These are phyloP conservation scores for Semotilus atromaculatus DNA, from an alignment of 2,797 vertebrate genomes.

Conservation along the genomic window DNA sequence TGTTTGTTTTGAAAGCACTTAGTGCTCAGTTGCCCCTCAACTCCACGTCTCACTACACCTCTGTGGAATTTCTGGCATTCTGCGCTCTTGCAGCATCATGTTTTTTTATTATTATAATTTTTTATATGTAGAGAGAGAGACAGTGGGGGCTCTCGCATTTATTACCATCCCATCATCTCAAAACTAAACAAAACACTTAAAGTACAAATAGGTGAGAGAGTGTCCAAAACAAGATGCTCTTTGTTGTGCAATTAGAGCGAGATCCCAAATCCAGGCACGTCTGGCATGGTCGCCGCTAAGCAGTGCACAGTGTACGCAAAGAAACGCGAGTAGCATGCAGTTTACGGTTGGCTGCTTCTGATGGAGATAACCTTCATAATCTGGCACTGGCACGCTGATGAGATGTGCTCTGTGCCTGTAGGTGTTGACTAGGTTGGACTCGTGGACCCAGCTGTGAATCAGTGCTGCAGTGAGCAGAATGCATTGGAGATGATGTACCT, in stretches of 20 bases:
- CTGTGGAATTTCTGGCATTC: slow-evolving; percentile 54
- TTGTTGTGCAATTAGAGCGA: slow-evolving; percentile 65
- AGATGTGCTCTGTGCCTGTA: slow-evolving; percentile 25
- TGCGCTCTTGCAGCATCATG: slow-evolving; percentile 70
- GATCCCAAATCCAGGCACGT: slow-evolving; percentile 68
- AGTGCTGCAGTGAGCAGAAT: neutral
- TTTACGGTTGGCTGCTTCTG: slow-evolving; percentile 72
- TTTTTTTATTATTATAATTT: slow-evolving; percentile 59
- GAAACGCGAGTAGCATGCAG: slow-evolving; percentile 66
- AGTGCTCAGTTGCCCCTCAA: slow-evolving; percentile 47
- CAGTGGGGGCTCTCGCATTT: slow-evolving; percentile 60
- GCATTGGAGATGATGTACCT: neutral
- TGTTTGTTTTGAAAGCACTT: slow-evolving; percentile 69
- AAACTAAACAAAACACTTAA: slow-evolving; percentile 60
- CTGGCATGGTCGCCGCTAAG: slow-evolving; percentile 57
- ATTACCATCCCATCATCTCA: slow-evolving; percentile 70
- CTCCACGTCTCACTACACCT: slow-evolving; percentile 54
- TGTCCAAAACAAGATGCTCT: slow-evolving; percentile 61
- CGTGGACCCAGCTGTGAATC: neutral
- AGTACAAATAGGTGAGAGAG: slow-evolving; percentile 49
- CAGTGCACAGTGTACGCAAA: slow-evolving; percentile 54
- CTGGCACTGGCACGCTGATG: slow-evolving; percentile 65
- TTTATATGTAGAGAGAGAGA: neutral
- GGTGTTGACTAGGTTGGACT: slow-evolving; percentile 3
- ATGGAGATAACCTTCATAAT: slow-evolving; percentile 69